Base-by-base conservation (phyloP, 2,113 vertebrate genomes). In the Argyrosomus japonicus region DNA sequence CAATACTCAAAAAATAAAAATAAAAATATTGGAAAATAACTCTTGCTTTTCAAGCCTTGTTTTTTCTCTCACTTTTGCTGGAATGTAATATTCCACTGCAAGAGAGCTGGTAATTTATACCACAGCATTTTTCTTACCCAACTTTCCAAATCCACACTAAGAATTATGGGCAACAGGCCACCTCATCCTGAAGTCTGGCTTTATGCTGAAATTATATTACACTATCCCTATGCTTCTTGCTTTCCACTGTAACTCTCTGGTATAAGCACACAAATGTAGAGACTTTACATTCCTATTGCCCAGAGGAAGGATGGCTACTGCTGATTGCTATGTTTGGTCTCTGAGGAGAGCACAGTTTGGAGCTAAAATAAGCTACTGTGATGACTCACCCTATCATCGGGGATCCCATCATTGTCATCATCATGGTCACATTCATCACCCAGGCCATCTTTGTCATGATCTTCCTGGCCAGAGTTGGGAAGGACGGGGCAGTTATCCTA, bases 391-490 rank as follows among this genome's bases (percentile, higher is more conserved):
- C 96, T 95, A 27, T 98, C 97, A 93, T 99, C 98, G 88, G 96
- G 95, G 89, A 99, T 98, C 73, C 96, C 92, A 89, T 99, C 98
- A 47, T 99, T 97, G 71, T 99, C 98, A 74, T 99, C 98, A 68
- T 99, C 98, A 0, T 61, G 87, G 86, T 99, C 98, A 89, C 98
- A 99, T 90, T 98, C 98, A 89, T 99, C 98, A 18, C 98, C 98
- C 47, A 96, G 94, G 67, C 98, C 98, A 77, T 99, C 98, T 89
- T 97, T 99, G 95, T 99, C 98, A 6, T 99, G 96, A 92, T 99
- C 98, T 94, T 99, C 98, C 89, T 99, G 98, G 6, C 98, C 98
- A 27, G 98, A 99, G 93, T 99, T 99, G 81, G 98, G 98, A 77
- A 99, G 96, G 86, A 92, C 96, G 75, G 97, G 98, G 85, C 98